Base-by-base conservation (phyloP, 2,888 invertebrate genomes). In the Molanna angustata region DNA sequence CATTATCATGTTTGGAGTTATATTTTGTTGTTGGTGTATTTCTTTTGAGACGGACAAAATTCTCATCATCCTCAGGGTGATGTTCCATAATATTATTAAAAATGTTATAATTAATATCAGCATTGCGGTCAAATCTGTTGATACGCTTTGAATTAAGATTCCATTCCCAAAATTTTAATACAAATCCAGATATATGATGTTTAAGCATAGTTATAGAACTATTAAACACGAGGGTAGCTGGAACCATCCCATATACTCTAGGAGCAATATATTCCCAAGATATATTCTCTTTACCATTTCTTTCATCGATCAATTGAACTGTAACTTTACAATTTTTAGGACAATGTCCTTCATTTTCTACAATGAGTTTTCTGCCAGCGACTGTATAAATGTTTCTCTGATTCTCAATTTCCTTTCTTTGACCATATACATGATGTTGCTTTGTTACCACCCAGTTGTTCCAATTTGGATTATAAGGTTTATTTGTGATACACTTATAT, bases 111-210 rank as follows among this genome's bases (percentile, higher is more conserved):
- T 67, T 64, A 60, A 73, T 73, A 43, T 58, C 51, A 7, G 49
- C 46, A 22, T 58, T 54, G n/a, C 58, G 53, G 43, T 58, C 58
- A 40, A 39, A 58, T 35, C 58, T 43, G 35, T 59, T 59, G n/a
- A 47, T 20, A 35, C 40, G 55, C 35, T 51, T 57, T 11, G 47
- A 39, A 68, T 74, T 76, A 67, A 74, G 76, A 58, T 79, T 79
- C 88, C 88, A 90, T 64, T 87, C 85, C 90, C 90, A 90, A 69
- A 89, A 85, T 74, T 90, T 90, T 61, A 90, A 71, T 14, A 88
- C 85, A 69, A 89, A 90, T 0, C 90, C 90, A 45, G 83, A 77
- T 57, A 86, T 79, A 42, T 80, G 78, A 0, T 78, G 74, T 61
- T 78, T 77, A 40, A 57, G 37, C 49, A 72, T 48, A 61, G 69